Percentiles rank a stretch among this genome's conserved stretches.
These are phyloP conservation scores for Melikaiella ostensackeni DNA, from an alignment of 2,888 invertebrate species.

Conservation along the genomic window DNA sequence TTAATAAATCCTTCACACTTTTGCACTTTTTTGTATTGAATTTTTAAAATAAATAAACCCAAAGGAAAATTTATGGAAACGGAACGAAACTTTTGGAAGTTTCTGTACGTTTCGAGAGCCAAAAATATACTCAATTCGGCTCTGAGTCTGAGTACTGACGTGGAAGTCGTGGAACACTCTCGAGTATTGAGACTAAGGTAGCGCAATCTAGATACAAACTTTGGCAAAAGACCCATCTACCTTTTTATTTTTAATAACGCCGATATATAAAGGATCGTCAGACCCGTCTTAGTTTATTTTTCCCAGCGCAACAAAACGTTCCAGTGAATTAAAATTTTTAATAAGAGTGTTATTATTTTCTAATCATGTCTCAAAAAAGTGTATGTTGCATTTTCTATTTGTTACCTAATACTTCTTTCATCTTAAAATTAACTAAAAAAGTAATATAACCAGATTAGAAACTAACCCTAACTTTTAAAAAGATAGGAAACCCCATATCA, in stretches of 20 bases:
- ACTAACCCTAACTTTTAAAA: not conserved
- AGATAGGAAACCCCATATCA: too few relatives aligned
- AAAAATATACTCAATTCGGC: slow-evolving; percentile 60
- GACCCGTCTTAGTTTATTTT: not conserved
- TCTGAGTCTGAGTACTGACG: not conserved
- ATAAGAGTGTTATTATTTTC: not conserved
- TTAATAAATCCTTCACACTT: not conserved
- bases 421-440: not conserved
- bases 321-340: not conserved
- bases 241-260: slow-evolving; percentile 59
- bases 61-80: slow-evolving; percentile 17
- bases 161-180: slow-evolving; percentile 23
- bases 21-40: not conserved
- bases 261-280: slow-evolving; percentile 42
- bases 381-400: not conserved
- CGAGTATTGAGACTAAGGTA: slow-evolving; percentile 36
- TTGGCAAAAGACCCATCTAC: slow-evolving; percentile 59
- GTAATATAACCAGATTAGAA: not conserved
- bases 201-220: slow-evolving; percentile 63
- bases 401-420: not conserved
- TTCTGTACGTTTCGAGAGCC: slow-evolving; percentile 59
- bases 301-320: not conserved
- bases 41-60: not conserved
- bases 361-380: slow-evolving; percentile 1
- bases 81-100: slow-evolving; percentile 52